Base-by-base conservation (phyloP, 2,797 vertebrate species). In the Esox masquinongy region DNA sequence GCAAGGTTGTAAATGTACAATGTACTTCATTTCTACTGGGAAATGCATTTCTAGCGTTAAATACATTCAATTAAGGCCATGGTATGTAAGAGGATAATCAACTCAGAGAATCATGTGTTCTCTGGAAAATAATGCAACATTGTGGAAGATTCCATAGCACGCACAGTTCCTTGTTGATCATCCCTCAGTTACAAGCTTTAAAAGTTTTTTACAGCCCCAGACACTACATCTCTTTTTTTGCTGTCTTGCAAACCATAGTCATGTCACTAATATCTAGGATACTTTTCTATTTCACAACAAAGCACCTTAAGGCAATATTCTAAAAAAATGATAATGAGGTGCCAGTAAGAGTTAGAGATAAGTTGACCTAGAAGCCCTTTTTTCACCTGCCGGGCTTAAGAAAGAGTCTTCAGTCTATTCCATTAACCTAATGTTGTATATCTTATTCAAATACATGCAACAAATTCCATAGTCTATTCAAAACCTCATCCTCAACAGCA, bases 391-490 rank as follows among this genome's bases (percentile, higher is more conserved):
- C n/a, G n/a, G n/a, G 19, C 53, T 56, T 56, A 56, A 56, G 19
- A 56, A 22, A 56, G 53, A 9, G 53, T n/a, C 53, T n/a, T 19
- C 53, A 56, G 53, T 22, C 7, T 56, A 56, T 56, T 56, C 19
- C 53, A 56, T 56, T 56, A 56, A 56, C 53, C 53, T 22, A 56
- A 56, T 22, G n/a, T 56, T 56, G 53, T n/a, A 56, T 56, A 56
- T 56, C 53, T 56, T 56, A 56, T 22, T 56, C 19, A 56, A 56
- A 56, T 56, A 3, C 53, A 56, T 56, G 53, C n/a, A 56, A 56
- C 6, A 56, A n/a, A 11, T n/a, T 22, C 53, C 2, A 56, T 22
- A 22, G 53, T 22, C 7, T 56, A 56, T 56, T 56, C 19, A 1
- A 53, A 56, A 56, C 53, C 7, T 5, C 50, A 6, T 53, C 50